Base-by-base conservation (phyloP, 1,140 invertebrate genomes). In the Orchesella cincta region DNA sequence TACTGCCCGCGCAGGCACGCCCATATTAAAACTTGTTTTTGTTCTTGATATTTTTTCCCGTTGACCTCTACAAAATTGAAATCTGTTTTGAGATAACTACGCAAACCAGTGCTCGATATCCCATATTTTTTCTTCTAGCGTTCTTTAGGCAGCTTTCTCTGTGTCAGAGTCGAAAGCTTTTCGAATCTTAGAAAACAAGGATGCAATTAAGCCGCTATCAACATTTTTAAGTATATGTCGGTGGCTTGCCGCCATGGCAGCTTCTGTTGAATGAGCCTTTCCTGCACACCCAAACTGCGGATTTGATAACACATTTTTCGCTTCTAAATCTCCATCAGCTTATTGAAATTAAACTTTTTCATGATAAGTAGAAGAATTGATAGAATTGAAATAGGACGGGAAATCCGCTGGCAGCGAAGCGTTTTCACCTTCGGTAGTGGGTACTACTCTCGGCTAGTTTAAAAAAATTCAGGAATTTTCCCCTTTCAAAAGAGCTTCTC, bases 201-300 rank as follows among this genome's bases (percentile, higher is more conserved):
- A 54, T 35, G 39, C 67, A 46, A 76, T 35, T 26, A 64, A 39
- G 26, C 77, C 74, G 14, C 64, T 36, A 54, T 34, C 33, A 34
- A 80, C 52, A 23, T 76, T 34, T n/a, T 33, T 78, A 39, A 52
- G 34, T 20, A 74, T 33, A 28, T 23, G 28, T 8, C 52, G 57
- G 16, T 26, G 46, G 1, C 51, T 5, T 31, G 31, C 31, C 34
- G 64, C 26, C 5, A 74, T 54, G 5, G 52, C 73, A 35, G 31
- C 64, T 35, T 76, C 62, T 16, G 64, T 75, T n/a, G 73, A 62
- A 34, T 78, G 39, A 46, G 26, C 54, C 1, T 57, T 23, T 51
- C 75, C 29, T n/a, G n/a, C n/a, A 34, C 26, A 78, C 2, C 64
- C 70, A 76, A 78, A 78, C 39, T 78, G 73, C 34, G 28, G 1